A percentile compares a stretch with the other conserved stretches of the same genome.
These are phyloP conservation scores for Aporophyla lueneburgensis DNA, from an alignment of 2,888 invertebrate genomes.

Conservation along the genomic window DNA sequence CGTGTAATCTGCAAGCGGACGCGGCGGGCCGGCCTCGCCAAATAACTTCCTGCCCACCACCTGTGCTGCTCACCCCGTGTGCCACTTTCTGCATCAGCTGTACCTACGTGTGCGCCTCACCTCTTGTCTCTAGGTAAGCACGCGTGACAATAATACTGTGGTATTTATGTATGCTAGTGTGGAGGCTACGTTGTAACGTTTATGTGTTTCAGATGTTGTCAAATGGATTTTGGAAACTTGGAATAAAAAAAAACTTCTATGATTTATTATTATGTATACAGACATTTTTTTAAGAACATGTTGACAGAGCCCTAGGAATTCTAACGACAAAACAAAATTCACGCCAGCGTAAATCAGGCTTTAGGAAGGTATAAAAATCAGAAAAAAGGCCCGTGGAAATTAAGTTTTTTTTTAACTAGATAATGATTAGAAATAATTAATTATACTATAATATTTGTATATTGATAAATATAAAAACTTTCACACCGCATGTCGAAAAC, in stretches of 20 bases:
- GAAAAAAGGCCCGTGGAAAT: background rate
- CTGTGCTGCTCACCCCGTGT: constrained; percentile 64
- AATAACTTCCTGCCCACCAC: constrained; percentile 82
- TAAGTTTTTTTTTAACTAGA: background rate
- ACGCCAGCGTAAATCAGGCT: background rate
- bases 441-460: background rate
- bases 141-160: constrained; percentile 17
- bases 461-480: constrained; percentile 16
- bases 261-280: no score
- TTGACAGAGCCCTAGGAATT: background rate
- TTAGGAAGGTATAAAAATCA: background rate
- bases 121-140: constrained; percentile 27
- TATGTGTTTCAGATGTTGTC: background rate
- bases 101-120: constrained; percentile 37
- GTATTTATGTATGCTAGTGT: background rate
- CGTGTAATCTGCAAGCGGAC: constrained; percentile 80
- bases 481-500: background rate
- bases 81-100: constrained; percentile 69
- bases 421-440: constrained; percentile 1
- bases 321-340: background rate
- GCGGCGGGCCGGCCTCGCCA: constrained; percentile 73
- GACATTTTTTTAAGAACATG: no score
- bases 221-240: constrained; percentile 1
- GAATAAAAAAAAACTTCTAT: no score
- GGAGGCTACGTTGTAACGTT: background rate